Evolutionary conservation across 37 sponge, comb jelly and placozoan genomes (phyloP), one percentile per base, ranked within the genome.

Genomic region (Chondrilla cf. caribensis): DNA sequence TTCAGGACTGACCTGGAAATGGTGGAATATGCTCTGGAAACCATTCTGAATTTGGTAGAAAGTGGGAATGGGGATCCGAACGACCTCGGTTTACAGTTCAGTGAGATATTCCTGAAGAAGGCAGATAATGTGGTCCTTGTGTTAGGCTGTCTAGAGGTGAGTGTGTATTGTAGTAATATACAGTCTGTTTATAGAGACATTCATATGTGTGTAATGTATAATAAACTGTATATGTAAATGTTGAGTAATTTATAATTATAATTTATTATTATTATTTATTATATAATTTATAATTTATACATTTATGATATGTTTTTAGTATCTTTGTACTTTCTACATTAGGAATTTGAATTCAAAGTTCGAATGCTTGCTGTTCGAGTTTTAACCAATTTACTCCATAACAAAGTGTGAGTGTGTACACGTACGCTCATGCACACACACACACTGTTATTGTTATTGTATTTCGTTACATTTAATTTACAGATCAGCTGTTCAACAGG

Each of bases 11-110:
- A 94, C 39, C 19, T 58, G 8, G 95, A 91, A 57, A 82, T 85
- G 0, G 60, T 86, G 33, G 93, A 89, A 7, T 88, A 90, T 36
- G 97, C 94, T 24, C 51, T 97, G 79, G 94, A 97, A 64, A 79
- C 93, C 38, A 28, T 97, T 58, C 75, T 83, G 60, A 93, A 91
- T 62, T 78, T 97, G 51, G 66, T 91, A 54, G 82, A 78, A 35
- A 38, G 17, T 24, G 58, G 79, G 0, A 77, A 54, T 2, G 84
- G 81, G 39, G 54, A 26, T 15, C 40, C 47, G 7, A 83, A 84
- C 24, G 85, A 84, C 22, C 79, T 86, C 2, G 89, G 84, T 24
- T 58, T 89, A 3, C 87, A 89, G 77, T 86, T 94, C 29, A 84
- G 70, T 38, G 92, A 91, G 29, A 70, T 72, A 19, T 86, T 96